These are phyloP conservation scores for Stegodyphus mimosarum DNA, from an alignment of 1,140 invertebrate genomes.

Conservation along the genomic window DNA sequence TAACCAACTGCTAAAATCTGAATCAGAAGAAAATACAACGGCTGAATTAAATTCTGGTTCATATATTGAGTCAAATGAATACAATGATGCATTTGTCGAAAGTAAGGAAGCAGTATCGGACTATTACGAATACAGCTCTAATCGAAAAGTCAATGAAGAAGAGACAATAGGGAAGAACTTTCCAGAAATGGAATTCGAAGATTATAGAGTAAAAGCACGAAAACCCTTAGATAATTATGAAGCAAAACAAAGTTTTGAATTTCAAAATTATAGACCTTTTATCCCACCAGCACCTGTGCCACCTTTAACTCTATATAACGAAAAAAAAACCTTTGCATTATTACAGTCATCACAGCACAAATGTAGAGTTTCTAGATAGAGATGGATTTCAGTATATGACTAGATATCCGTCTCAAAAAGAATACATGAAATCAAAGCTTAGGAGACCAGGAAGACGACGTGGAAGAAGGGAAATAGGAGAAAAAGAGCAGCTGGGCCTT, in stretches of 20 bases:
- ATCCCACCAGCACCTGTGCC: conserved; percentile 23
- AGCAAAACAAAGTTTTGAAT: conserved; percentile 2
- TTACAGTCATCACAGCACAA: conserved; percentile 68
- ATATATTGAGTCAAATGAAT: conserved; percentile 6
- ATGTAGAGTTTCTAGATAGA: conserved; percentile 64
- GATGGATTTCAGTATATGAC: conserved; percentile 48
- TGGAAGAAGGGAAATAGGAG: conserved; percentile 71
- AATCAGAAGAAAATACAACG: not conserved
- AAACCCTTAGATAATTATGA: conserved; percentile 27
- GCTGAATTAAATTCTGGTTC: conserved; percentile 4
- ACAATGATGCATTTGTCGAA: conserved; percentile 22
- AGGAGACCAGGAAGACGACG: conserved; percentile 66
- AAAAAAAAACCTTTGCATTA: conserved; percentile 19
- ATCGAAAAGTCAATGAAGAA: conserved; percentile 14
- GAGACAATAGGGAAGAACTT: not conserved
- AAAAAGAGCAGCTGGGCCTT: conserved; percentile 82
- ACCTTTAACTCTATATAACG: conserved; percentile 37
- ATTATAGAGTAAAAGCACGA: conserved; percentile 30
- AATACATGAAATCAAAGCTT: conserved; percentile 44
- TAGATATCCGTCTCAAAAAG: conserved; percentile 62
- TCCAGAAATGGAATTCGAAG: conserved; percentile 7
- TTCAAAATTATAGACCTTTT: conserved; percentile 5
- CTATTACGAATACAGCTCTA: conserved; percentile 9
- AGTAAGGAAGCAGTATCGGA: conserved; percentile 7
- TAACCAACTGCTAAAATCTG: not conserved